Percentiles rank a stretch among this genome's conserved stretches.
Conservation (phyloP, 2,797 vertebrate genomes). For the Somateria mollissima region DNA sequence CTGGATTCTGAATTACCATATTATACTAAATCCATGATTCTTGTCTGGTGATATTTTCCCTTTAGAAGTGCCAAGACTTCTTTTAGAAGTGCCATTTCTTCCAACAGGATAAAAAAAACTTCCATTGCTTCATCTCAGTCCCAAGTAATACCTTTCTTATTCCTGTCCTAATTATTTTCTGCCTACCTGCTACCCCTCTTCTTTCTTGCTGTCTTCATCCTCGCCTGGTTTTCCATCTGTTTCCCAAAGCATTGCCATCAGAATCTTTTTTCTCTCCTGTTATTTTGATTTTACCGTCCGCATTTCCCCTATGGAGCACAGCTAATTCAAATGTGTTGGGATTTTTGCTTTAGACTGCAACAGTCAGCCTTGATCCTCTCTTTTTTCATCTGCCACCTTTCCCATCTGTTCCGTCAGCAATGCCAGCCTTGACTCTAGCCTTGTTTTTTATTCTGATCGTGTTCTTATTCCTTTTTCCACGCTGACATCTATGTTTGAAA, state of each 20-base stretch:
- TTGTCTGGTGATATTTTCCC: background rate
- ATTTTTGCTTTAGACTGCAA: background rate
- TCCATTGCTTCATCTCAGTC: background rate
- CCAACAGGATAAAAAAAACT: background rate
- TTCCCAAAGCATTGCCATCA: background rate
- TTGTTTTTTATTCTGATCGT: background rate
- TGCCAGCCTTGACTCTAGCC: constrained; percentile 24
- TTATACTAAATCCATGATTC: background rate
- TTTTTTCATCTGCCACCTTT: constrained; percentile 9
- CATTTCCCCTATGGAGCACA: background rate
- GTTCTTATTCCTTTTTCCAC: background rate
- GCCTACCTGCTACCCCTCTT: background rate
- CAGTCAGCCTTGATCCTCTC: background rate
- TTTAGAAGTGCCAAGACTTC: background rate
- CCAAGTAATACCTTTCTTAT: background rate
- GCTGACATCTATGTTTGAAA: background rate
- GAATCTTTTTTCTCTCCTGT: background rate
- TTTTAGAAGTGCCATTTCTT: background rate
- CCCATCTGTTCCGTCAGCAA: constrained; percentile 41
- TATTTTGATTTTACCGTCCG: background rate
- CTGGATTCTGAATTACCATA: background rate
- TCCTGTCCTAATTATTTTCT: background rate
- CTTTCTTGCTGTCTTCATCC: background rate
- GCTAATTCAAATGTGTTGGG: background rate
- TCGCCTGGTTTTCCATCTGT: background rate